Evolutionary conservation across 2,113 vertebrate species (phyloP), one percentile per base, ranked within the genome.

Genomic region (Marmota flaviventris): DNA sequence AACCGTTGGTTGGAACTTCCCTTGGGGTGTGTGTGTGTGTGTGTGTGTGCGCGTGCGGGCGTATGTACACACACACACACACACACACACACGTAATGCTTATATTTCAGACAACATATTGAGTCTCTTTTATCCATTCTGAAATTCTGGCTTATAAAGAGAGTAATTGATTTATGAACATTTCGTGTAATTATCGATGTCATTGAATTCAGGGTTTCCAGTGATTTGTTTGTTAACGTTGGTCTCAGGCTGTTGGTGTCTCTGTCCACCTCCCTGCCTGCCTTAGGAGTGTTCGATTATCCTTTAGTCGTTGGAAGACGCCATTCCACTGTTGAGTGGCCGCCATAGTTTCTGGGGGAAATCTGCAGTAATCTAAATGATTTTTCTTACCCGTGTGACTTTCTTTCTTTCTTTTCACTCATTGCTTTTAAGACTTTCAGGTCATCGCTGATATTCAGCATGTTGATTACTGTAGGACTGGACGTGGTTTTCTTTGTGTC

Each of bases 1-100:
- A 22, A 11, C 5, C 10, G 53, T n/a, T 85, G 32, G 61, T 89
- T 85, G 63, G 27, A 75, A 58, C 27, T 79, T 56, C 25, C 48
- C 51, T 61, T 79, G 78, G 7, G 16, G 56, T 63, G 2, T 25
- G 58, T 22, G 22, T 61, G 20, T 22, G 18, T 58, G 20, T n/a
- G n/a, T 61, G 58, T 61, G 22, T 8, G 22, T 61, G 22, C 0
- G 8, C 58, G 5, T 1, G 22, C 6, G 3, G 1, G 8, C 22
- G 8, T 24, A 58, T 58, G 16, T 58, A 58, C 22, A 22, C 56
- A 58, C 22, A 58, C 17, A 67, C 70, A 5, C 25, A 25, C n/a
- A n/a, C n/a, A n/a, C 24, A 63, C 22, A 70, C 72, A 6, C 22
- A 58, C 29, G n/a, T 85, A 14, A 56, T 45, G 24, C 63, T 58